Percentiles rank a stretch among this genome's conserved stretches.
These are phyloP conservation scores for Pipa parva DNA, from an alignment of 2,113 vertebrate genomes.

Conservation along the genomic window DNA sequence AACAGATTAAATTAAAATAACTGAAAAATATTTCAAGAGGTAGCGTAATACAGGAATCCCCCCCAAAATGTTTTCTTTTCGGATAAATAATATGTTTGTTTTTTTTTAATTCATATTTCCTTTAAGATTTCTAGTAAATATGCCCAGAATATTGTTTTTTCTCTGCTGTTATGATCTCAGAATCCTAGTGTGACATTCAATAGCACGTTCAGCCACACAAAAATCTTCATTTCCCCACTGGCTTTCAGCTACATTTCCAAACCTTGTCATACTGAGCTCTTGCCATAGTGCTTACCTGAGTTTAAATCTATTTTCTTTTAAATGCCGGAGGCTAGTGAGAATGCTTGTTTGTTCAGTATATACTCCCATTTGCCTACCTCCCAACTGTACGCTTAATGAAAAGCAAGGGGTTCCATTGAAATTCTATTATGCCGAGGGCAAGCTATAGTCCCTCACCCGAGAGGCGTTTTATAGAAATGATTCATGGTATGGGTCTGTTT, in stretches of 20 bases:
- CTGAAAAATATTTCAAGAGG: no score
- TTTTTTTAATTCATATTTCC: no score
- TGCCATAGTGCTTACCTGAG: slow-evolving; percentile 45
- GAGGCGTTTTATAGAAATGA: slow-evolving; percentile 18
- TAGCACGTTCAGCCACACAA: neutral
- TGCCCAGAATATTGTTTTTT: no score
- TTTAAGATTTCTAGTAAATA: no score
- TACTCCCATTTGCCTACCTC: slow-evolving; percentile 37
- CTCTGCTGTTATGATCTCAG: slow-evolving; percentile 5
- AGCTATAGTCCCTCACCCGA: slow-evolving; percentile 27
- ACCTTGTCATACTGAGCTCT: slow-evolving; percentile 35
- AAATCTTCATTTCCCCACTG: neutral
- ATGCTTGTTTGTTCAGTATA: slow-evolving; percentile 47
- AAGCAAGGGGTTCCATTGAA: slow-evolving; percentile 39
- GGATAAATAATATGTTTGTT: no score
- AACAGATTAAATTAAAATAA: no score
- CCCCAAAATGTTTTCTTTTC: no score
- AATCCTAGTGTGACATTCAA: neutral
- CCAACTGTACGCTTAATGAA: slow-evolving; percentile 11
- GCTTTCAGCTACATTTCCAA: neutral
- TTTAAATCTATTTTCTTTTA: slow-evolving; percentile 52
- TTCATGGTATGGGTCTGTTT: slow-evolving; percentile 28
- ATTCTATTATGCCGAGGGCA: slow-evolving; percentile 17
- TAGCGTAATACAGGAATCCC: no score
- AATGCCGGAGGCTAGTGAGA: slow-evolving; percentile 42